Conservation (phyloP, 2,888 invertebrate species). For the Rhaphigaster nebulosa region DNA sequence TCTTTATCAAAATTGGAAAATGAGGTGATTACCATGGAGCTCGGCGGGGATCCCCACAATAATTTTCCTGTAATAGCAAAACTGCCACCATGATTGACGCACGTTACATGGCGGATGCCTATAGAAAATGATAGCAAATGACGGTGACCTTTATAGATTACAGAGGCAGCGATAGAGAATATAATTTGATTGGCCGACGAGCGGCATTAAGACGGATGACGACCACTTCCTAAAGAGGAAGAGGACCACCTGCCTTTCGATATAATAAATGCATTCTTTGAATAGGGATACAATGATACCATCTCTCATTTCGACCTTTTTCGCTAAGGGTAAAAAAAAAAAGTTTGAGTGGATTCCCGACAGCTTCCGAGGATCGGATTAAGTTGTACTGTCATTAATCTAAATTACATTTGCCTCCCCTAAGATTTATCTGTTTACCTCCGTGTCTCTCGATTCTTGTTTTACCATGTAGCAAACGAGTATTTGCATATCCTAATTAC, state of each 20-base stretch:
- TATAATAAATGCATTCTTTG: conserved; percentile 39
- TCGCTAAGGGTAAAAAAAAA: background rate
- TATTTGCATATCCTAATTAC: conserved; percentile 33
- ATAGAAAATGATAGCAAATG: conserved; percentile 45
- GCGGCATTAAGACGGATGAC: conserved; percentile 44
- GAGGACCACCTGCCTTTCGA: background rate
- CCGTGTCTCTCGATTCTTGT: background rate
- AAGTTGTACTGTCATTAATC: conserved; percentile 47
- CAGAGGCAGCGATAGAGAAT: conserved; percentile 5
- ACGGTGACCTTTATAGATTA: conserved; percentile 47
- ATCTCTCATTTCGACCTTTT: conserved; percentile 18
- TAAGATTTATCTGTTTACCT: conserved; percentile 48
- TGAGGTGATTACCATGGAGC: background rate
- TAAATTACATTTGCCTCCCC: conserved; percentile 10
- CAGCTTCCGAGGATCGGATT: conserved; percentile 12
- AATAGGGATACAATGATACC: conserved; percentile 13
- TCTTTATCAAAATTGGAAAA: background rate
- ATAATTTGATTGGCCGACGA: conserved; percentile 47
- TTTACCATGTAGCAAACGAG: background rate
- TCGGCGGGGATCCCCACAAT: background rate
- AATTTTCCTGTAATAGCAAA: conserved; percentile 29
- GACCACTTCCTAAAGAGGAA: conserved; percentile 35
- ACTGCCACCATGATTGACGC: conserved; percentile 8
- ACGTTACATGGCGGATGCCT: conserved; percentile 38
- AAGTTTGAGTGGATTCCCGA: background rate